Evolutionary conservation across 92 coral and sea anemone species (phyloP), one percentile per base, ranked within the genome.

Genomic region (Anthopleura xanthogrammica): DNA sequence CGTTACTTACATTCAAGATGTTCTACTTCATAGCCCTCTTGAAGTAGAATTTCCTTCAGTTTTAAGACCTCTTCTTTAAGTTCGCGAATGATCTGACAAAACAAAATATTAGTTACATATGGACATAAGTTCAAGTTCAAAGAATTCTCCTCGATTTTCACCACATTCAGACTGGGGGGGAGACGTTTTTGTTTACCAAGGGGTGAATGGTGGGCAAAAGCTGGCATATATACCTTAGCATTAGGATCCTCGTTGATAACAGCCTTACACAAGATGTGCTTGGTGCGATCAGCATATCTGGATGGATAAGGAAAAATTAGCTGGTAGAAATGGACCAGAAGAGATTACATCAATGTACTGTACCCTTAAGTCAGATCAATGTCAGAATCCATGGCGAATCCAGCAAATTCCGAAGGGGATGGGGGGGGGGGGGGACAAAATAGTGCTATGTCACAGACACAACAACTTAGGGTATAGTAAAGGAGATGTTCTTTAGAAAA

Each of bases 281-380:
- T 97, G 23, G 99, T 98, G 71, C 98, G 90, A 76, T 97, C 99
- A n/a, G 99, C 99, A 86, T 97, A 97, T 82, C 99, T 97, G 79
- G 17, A 17, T 16, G 57, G 46, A 24, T 16, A 71, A 14, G 50
- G 43, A 46, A 7, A 20, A 56, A 50, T 17, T 9, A 58, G n/a
- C 6, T 80, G 7, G 16, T 2, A 65, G 72, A 48, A 20, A 11
- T 46, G 23, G 46, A 62, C 36, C 36, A 1, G 0, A 29, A 29
- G 36, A 29, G 36, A 29, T 29, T 29, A 29, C 36, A 29, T 29
- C 36, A 29, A 29, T 29, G 36, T 29, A 29, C 36, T 29, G 36
- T 29, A 29, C 36, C 36, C 36, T 29, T 29, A 29, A 29, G 36
- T 29, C 36, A 29, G 36, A 29, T 29, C 36, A 29, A 29, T 29